These are phyloP conservation scores for Drosophila putrida DNA, from an alignment of 2,888 invertebrate genomes.

Conservation along the genomic window DNA sequence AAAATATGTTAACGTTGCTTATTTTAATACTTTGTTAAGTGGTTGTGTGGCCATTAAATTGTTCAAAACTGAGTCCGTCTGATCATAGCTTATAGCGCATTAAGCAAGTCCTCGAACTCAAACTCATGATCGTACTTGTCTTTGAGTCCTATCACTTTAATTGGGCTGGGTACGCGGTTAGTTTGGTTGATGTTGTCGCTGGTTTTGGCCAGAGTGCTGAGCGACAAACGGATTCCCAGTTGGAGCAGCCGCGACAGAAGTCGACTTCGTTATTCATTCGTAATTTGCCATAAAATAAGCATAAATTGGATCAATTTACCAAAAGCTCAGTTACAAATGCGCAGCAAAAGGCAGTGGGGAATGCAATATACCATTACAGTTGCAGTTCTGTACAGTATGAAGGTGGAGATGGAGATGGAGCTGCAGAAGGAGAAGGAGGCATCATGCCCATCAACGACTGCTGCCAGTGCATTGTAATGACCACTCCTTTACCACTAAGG, in stretches of 20 bases:
- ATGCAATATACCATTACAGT: constrained; percentile 48
- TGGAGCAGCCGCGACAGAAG: constrained; percentile 16
- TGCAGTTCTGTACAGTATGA: not conserved
- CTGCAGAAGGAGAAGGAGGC: not conserved
- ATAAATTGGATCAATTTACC: constrained; percentile 84
- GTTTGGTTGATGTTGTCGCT: constrained; percentile 8
- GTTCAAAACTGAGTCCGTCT: not conserved
- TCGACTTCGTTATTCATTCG: constrained; percentile 71
- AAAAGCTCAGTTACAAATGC: constrained; percentile 73
- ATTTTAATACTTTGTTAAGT: constrained; percentile 1
- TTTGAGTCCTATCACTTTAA: constrained; percentile 39
- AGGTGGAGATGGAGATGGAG: not conserved
- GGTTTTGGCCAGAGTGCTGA: constrained; percentile 8
- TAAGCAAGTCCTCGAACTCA: constrained; percentile 16
- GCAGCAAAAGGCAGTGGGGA: constrained; percentile 49
- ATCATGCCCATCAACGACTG: constrained; percentile 44
- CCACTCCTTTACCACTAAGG: constrained; percentile 47
- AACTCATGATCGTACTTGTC: not conserved
- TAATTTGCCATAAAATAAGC: constrained; percentile 83
- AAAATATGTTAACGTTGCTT: not conserved
- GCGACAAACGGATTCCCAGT: constrained; percentile 24
- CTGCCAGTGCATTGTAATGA: constrained; percentile 57
- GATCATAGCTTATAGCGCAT: constrained; percentile 22
- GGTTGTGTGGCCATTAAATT: constrained; percentile 18
- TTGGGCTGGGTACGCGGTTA: constrained; percentile 39